Evolutionary conservation across 2,113 vertebrate genomes (phyloP).

Genomic region (Bungarus multicinctus): DNA sequence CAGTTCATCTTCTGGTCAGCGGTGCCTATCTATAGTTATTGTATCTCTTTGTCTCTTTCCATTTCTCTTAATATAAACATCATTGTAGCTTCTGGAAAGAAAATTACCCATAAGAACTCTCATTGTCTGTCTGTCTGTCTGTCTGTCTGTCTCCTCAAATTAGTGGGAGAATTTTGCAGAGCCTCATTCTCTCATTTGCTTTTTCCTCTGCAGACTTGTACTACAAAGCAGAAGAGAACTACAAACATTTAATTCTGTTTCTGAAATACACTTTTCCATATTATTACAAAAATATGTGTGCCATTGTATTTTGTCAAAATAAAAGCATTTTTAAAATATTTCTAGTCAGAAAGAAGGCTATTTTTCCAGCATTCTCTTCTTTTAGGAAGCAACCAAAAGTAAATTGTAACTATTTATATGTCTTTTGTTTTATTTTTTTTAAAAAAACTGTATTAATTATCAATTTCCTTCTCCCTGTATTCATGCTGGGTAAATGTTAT

Average conservation of each 20-base stretch:
- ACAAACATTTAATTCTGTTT: constrained; percentile 64
- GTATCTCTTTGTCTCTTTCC: constrained; percentile 67
- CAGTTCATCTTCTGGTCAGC: constrained; percentile 45
- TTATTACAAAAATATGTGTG: constrained; percentile 53
- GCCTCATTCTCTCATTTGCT: constrained; percentile 45
- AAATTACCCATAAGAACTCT: constrained; percentile 71
- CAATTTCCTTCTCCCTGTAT: neutral
- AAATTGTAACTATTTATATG: neutral
- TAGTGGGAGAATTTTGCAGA: constrained; percentile 65
- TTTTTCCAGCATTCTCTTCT: neutral
- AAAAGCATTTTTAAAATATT: constrained; percentile 7
- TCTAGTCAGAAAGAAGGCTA: neutral
- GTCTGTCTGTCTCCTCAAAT: constrained; percentile 66
- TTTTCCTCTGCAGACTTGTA: constrained; percentile 58
- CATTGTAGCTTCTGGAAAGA: constrained; percentile 67
- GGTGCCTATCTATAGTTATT: constrained; percentile 60
- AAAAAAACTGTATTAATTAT: neutral
- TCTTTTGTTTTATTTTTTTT: neutral
- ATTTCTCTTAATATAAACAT: constrained; percentile 60
- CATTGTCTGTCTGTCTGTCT: constrained; percentile 53
- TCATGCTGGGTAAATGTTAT: neutral
- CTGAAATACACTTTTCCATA: constrained; percentile 44
- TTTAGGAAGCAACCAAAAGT: neutral
- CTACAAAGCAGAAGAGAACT: constrained; percentile 60
- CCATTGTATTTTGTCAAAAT: constrained; percentile 28